Conservation (phyloP, 2,888 invertebrate genomes). For the Allygus modestus region DNA sequence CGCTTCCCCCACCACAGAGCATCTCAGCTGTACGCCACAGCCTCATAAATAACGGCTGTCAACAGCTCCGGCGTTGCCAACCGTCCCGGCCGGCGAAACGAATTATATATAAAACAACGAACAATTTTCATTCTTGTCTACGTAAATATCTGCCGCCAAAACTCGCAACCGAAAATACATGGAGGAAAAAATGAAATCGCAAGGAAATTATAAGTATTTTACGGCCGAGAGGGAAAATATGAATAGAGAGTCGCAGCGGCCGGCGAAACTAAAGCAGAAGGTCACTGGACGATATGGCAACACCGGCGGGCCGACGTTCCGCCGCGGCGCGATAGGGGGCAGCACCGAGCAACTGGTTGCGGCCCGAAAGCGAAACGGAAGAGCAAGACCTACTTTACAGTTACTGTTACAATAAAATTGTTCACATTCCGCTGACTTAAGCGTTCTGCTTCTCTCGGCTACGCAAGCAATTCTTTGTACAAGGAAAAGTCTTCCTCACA, state of each 20-base stretch:
- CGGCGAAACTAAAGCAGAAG: constrained; percentile 58
- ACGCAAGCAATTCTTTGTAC: constrained; percentile 1
- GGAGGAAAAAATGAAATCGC: no score
- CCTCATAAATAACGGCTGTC: constrained; percentile 65
- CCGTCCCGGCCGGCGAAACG: neutral
- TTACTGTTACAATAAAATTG: constrained; percentile 63
- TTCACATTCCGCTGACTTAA: constrained; percentile 60
- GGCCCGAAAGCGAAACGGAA: constrained; percentile 62
- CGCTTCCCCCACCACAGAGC: constrained; percentile 10
- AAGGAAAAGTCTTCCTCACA: neutral
- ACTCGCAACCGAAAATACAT: neutral
- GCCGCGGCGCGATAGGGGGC: constrained; percentile 59
- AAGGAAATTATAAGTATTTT: neutral
- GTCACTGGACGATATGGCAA: constrained; percentile 59
- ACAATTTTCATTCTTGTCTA: neutral
- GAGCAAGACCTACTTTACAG: constrained; percentile 64
- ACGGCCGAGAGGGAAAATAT: neutral
- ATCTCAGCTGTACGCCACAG: constrained; percentile 63
- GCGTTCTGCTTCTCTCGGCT: neutral
- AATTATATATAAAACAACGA: constrained; percentile 21
- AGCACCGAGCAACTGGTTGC: constrained; percentile 65
- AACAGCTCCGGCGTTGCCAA: constrained; percentile 63
- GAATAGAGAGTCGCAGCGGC: neutral
- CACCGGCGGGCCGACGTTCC: constrained; percentile 37
- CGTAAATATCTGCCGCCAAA: neutral